Conservation (phyloP, 92 coral and sea anemone genomes). For the Montipora capitata region DNA sequence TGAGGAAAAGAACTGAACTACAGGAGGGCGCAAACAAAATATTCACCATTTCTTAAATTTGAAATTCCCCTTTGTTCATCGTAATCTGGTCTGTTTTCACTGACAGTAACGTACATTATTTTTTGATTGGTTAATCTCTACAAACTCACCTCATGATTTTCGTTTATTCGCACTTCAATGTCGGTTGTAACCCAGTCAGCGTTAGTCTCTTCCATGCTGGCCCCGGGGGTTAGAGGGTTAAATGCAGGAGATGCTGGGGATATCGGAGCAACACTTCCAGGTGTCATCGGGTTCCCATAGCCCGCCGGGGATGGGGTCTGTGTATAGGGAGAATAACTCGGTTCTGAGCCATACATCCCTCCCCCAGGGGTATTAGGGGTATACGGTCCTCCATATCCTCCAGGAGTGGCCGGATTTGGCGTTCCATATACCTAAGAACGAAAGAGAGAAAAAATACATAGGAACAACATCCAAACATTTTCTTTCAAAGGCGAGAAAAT, state of each 20-base stretch:
- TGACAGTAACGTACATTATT: too few relatives aligned
- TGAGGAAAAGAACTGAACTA: background rate
- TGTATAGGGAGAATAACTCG: conserved; percentile 96
- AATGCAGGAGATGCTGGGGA: conserved; percentile 98
- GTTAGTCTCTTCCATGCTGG: conserved; percentile 91
- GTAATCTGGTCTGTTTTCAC: too few relatives aligned
- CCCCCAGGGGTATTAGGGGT: conserved; percentile 98
- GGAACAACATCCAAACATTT: background rate
- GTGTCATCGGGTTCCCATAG: conserved; percentile 97
- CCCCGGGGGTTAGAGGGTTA: conserved; percentile 98
- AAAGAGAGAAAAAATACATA: background rate
- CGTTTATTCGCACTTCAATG: conserved; percentile 94
- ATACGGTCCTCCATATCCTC: conserved; percentile 92
- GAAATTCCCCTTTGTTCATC: too few relatives aligned
- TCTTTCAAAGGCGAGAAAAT: background rate
- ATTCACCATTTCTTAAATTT: too few relatives aligned
- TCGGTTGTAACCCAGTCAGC: conserved; percentile 97
- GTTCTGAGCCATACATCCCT: conserved; percentile 99
- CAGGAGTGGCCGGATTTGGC: conserved; percentile 99
- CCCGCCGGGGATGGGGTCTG: conserved; percentile 99
- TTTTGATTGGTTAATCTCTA: background rate
- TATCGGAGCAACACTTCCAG: conserved; percentile 97
- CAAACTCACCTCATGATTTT: conserved; percentile 91
- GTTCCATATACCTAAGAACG: conserved; percentile 88
- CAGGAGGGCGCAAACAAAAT: background rate